Evolutionary conservation across 2,113 vertebrate genomes (phyloP), one percentile per base, ranked within the genome.

Genomic region (Hepsetus odoe): DNA sequence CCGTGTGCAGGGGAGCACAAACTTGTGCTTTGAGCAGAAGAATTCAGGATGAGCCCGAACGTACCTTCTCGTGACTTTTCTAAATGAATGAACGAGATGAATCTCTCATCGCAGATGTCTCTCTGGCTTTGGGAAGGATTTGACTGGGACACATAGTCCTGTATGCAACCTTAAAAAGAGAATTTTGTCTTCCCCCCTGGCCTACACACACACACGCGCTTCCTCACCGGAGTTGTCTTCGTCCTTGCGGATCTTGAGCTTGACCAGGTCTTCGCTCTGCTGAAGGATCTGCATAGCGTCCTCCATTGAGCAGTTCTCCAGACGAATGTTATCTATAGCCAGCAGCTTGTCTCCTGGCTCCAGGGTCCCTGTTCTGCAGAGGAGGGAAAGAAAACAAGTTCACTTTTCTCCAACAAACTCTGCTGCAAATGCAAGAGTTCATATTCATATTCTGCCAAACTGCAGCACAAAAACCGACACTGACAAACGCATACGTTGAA

Each of bases 341-440:
- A 99, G 78, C 79, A 99, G 94, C 90, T 97, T 97, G 90, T 99
- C 97, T 0, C 97, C 97, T 0, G 97, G 97, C 88, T 98, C 96
- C 8, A 99, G 83, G 10, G 96, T 99, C 49, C 97, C 97, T 4
- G 96, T 99, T 90, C 97, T 99, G 76, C 9, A 58, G 14, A 5
- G 35, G 1, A 79, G 11, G 69, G 4, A 22, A 30, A 61, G 35
- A n/a, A 5, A 70, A 28, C 8, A 49, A 20, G 49, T 14, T 22
- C 68, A 44, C 13, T 22, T 38, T 11, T 4, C 13, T 65, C 65
- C 20, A 49, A 20, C 30, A 51, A 46, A 7, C 0, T 0, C 1
- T 1, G 33, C n/a, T 42, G 18, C 5, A 9, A 26, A 56, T 11
- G 12, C 10, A 9, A 46, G 6, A 32, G 30, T 62, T 51, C 11